Conservation (phyloP, 2,797 vertebrate species). For the Schizopygopsis pylzovi region DNA sequence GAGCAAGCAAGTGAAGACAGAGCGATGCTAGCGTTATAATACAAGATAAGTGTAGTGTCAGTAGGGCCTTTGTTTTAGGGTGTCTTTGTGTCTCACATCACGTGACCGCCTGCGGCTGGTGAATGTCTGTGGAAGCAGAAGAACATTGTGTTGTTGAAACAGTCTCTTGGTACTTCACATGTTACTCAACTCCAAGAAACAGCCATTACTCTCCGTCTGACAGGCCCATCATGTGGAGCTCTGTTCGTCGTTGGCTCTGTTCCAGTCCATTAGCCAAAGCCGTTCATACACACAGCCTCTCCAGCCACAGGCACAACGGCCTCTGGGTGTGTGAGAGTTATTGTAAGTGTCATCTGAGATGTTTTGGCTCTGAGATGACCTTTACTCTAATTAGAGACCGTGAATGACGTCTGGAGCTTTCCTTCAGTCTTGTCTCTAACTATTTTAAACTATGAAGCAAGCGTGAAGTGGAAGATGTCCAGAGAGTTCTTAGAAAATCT, state of each 20-base stretch:
- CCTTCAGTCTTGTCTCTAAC: constrained; percentile 64
- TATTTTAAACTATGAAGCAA: constrained; percentile 53
- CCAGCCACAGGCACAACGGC: constrained; percentile 9
- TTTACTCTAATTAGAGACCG: constrained; percentile 70
- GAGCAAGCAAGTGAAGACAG: not conserved
- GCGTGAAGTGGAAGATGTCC: constrained; percentile 21
- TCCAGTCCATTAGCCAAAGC: constrained; percentile 24
- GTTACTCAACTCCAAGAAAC: constrained; percentile 42
- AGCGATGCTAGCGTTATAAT: not conserved
- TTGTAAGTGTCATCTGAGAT: constrained; percentile 54
- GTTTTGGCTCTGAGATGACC: constrained; percentile 62
- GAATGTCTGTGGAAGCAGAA: not conserved
- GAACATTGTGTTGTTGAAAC: constrained; percentile 22
- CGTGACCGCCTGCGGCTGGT: not conserved
- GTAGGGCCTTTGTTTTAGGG: not conserved
- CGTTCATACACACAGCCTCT: not conserved
- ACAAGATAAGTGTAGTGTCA: not conserved
- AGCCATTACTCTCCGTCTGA: not conserved
- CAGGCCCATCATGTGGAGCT: constrained; percentile 16
- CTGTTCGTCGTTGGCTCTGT: not conserved
- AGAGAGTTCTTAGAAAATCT: constrained; percentile 42
- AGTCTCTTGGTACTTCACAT: constrained; percentile 26
- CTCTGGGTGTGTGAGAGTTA: constrained; percentile 39
- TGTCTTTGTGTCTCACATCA: constrained; percentile 20
- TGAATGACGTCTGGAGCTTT: constrained; percentile 51